phyloP scores from a whole-genome alignment of 2,888 invertebrate species.

The Chrysomela aeneicollis region DNA sequence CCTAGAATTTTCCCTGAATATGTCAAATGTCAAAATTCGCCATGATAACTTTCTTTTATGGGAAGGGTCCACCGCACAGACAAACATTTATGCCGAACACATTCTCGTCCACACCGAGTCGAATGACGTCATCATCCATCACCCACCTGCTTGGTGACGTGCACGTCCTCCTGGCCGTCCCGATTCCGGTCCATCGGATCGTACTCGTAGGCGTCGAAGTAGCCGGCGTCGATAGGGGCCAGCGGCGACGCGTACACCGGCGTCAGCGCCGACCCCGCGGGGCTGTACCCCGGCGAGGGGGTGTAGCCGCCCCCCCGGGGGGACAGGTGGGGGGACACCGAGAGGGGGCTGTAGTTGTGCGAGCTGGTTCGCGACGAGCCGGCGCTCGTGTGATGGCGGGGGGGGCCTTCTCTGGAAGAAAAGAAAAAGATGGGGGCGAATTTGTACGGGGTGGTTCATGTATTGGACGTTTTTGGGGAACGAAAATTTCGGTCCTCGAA shows the following conservation, averaged over 20 bases:
- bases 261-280: conserved; percentile 58
- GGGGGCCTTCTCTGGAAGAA: conserved; percentile 50
- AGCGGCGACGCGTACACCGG: conserved; percentile 58
- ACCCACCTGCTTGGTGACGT: conserved; percentile 68
- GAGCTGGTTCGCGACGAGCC: conserved; percentile 64
- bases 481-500: no score
- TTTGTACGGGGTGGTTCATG: no score
- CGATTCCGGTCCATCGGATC: conserved; percentile 40
- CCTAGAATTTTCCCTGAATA: no score
- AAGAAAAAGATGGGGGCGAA: no score
- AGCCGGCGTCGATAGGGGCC: conserved; percentile 57
- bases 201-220: conserved; percentile 53
- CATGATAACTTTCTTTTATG: no score
- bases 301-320: conserved; percentile 50
- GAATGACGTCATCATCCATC: no score
- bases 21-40: no score
- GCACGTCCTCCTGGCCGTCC: conserved; percentile 58
- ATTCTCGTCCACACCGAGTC: no score
- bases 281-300: conserved; percentile 35
- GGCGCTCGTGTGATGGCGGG: conserved; percentile 60
- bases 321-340: conserved; percentile 60
- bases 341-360: conserved; percentile 58
- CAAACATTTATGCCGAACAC: no score
- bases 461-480: no score
- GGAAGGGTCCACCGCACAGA: no score